Conservation (phyloP, 2,888 invertebrate species). For the Syritta pipiens region DNA sequence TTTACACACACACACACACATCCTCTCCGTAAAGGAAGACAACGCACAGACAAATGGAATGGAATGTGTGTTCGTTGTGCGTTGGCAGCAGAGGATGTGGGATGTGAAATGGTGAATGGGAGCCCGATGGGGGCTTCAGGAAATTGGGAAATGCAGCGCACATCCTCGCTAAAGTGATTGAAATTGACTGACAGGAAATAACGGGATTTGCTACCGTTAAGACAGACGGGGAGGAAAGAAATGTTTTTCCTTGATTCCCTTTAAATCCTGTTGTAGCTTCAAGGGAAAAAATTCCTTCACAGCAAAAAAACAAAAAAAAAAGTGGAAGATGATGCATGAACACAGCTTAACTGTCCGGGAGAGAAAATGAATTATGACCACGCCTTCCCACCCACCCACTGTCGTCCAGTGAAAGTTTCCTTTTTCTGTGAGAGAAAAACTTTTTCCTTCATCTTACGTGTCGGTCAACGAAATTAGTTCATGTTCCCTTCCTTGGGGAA, state of each 20-base stretch:
- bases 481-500: background rate
- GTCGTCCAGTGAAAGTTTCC: too few species aligned
- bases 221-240: background rate
- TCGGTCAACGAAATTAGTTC: constrained; percentile 39
- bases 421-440: constrained; percentile 6
- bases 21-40: background rate
- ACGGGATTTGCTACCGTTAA: constrained; percentile 18
- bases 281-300: too few species aligned
- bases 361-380: constrained; percentile 35
- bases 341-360: constrained; percentile 33
- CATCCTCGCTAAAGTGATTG: constrained; percentile 40
- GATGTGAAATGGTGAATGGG: too few species aligned
- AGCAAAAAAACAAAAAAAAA: too few species aligned
- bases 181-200: constrained; percentile 48
- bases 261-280: too few species aligned
- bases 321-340: constrained; percentile 37
- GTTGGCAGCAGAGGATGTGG: too few species aligned
- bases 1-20: background rate
- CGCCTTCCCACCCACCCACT: too few species aligned
- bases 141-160: constrained; percentile 31
- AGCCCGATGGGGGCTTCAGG: too few species aligned
- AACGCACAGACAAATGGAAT: background rate
- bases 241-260: too few species aligned
- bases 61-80: too few species aligned
- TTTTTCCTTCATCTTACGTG: background rate